Evolutionary conservation across 2,888 invertebrate genomes (phyloP).

Genomic region (Rhabditophanes sp.): DNA sequence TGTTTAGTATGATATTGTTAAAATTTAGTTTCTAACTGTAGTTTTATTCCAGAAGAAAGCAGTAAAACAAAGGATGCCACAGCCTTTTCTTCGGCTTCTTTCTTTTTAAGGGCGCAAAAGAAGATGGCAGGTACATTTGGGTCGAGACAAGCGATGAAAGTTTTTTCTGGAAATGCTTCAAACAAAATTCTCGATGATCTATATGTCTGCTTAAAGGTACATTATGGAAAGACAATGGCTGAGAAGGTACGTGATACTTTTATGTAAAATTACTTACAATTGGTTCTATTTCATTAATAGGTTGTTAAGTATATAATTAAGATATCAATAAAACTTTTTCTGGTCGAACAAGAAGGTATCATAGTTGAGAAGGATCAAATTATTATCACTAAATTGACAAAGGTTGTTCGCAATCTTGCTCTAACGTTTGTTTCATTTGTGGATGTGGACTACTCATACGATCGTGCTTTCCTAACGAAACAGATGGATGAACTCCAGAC

Average conservation of each 20-base stretch:
- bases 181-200: background rate
- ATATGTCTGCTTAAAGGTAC: background rate
- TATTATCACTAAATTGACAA: constrained; percentile 2
- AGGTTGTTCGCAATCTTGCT: constrained; percentile 5
- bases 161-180: background rate
- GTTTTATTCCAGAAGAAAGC: no score
- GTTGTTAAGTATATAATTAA: constrained; percentile 7
- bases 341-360: constrained; percentile 6
- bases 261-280: background rate
- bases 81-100: constrained; percentile 1
- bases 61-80: no score
- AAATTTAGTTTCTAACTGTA: no score
- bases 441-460: constrained; percentile 7
- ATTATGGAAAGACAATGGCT: background rate
- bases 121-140: constrained; percentile 3
- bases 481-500: constrained; percentile 4
- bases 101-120: background rate
- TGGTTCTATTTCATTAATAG: constrained; percentile 2
- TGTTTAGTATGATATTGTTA: no score
- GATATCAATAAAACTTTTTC: constrained; percentile 2
- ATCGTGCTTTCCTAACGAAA: constrained; percentile 4
- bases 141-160: background rate
- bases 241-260: constrained; percentile 1
- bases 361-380: constrained; percentile 7
- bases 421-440: constrained; percentile 7